Percentiles rank a stretch among this genome's conserved stretches.
Evolutionary conservation across 2,888 invertebrate genomes (phyloP).

Genomic region (Gymnocheta viridis): DNA sequence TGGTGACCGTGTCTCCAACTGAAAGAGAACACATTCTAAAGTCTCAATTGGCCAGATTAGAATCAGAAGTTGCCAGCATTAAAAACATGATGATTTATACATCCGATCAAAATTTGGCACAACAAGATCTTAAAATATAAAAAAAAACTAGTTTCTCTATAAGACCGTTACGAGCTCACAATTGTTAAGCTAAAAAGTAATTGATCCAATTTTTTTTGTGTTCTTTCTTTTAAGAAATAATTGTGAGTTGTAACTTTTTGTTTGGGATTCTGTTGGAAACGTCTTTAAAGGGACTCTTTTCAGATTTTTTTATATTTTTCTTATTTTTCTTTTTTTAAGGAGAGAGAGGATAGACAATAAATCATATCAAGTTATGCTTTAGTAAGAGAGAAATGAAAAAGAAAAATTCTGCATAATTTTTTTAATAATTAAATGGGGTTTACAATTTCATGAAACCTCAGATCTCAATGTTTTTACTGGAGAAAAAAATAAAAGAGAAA

Average conservation of each 20-base stretch:
- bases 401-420: conserved; percentile 15
- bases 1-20: conserved; percentile 61
- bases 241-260: background rate
- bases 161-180: background rate
- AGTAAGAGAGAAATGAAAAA: conserved; percentile 34
- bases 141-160: background rate
- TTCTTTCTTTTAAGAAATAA: too few relatives aligned
- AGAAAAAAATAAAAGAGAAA: conserved; percentile 21
- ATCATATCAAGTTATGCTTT: conserved; percentile 55
- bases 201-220: background rate
- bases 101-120: conserved; percentile 60
- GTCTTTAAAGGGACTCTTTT: background rate
- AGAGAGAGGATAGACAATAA: conserved; percentile 72
- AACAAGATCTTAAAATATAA: conserved; percentile 61
- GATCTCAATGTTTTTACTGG: conserved; percentile 65
- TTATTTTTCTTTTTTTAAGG: conserved; percentile 67
- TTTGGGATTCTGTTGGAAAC: background rate
- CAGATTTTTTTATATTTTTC: background rate
- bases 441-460: conserved; percentile 9
- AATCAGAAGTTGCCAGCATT: conserved; percentile 94
- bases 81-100: conserved; percentile 89
- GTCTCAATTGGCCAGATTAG: conserved; percentile 92
- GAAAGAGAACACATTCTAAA: conserved; percentile 89
- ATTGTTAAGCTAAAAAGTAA: background rate
- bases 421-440: conserved; percentile 19